Evolutionary conservation across 2,113 vertebrate genomes (phyloP).

Genomic region (Capreolus pygargus): DNA sequence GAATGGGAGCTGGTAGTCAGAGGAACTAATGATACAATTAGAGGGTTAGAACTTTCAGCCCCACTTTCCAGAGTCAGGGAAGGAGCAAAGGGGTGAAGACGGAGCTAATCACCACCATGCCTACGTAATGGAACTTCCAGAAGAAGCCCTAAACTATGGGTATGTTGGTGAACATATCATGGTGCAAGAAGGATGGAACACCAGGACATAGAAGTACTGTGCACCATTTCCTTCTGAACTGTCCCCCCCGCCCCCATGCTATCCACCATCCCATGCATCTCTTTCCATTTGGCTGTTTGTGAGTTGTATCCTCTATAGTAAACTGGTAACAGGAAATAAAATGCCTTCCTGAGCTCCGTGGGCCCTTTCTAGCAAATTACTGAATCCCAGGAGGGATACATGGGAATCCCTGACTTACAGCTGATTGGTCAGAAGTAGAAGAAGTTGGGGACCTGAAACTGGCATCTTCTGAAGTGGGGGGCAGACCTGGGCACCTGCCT

Average conservation of each 20-base stretch:
- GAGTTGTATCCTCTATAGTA: not conserved
- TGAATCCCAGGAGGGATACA: not conserved
- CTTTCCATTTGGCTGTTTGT: not conserved
- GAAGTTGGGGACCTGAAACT: not conserved
- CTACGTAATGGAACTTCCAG: not conserved
- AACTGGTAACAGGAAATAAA: not conserved
- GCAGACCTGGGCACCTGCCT: not conserved
- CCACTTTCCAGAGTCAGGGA: not conserved
- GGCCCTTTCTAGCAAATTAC: not conserved
- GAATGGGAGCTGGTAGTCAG: not conserved
- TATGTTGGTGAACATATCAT: not conserved
- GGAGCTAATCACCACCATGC: not conserved
- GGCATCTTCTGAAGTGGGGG: not conserved
- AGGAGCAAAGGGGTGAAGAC: not conserved
- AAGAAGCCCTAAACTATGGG: not conserved
- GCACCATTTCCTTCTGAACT: not conserved
- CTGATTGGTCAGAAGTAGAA: not conserved
- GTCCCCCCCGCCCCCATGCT: not conserved
- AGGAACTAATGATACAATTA: not conserved
- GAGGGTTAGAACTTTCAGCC: not conserved
- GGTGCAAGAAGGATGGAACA: not conserved
- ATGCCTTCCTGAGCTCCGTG: not conserved
- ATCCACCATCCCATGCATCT: not conserved
- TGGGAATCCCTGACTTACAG: not conserved
- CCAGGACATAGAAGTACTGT: not conserved